Evolutionary conservation across 2,797 vertebrate genomes (phyloP), one percentile per base, ranked within the genome.

Genomic region (Glossophaga mutica): DNA sequence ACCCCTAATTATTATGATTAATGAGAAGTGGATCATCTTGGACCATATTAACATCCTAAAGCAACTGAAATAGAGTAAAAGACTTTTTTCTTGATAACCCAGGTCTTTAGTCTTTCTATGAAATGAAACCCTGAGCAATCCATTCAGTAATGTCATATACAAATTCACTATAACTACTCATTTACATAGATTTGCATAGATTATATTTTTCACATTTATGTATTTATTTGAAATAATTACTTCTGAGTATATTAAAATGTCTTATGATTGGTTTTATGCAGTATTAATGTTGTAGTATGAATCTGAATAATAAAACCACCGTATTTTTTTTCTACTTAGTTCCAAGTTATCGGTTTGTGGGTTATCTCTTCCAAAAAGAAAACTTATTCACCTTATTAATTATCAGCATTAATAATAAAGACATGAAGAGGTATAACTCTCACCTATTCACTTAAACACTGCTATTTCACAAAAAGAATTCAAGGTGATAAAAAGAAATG

Each of bases 1-100:
- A 97, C 86, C 97, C 94, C 97, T 98, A 98, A 98, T 98, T 98
- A 98, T 98, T 96, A 98, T 98, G 98, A 98, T 98, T 98, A 98
- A 98, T 97, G 97, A 95, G 94, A 98, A 98, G 97, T 97, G 5
- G 19, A 98, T 98, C 98, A 97, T 98, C 97, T 98, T 97, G 95
- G 96, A 96, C 96, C 96, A 98, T 96, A 98, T 98, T 98, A 98
- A 98, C 96, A 97, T 98, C 86, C 86, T 95, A 97, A 96, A 98
- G 88, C 87, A 97, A 98, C 44, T n/a, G 59, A 84, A 98, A 98
- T 24, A 97, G 91, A 97, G 96, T 90, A 98, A 98, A 98, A 84
- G 48, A 92, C 82, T 82, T 89, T 97, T 97, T 97, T 96, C 97
- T 96, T 84, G n/a, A 74, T 95, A 96, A 98, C 94, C 48, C 85